These are phyloP conservation scores for Dufourea novaeangliae DNA, from an alignment of 1,140 invertebrate genomes.

Conservation along the genomic window DNA sequence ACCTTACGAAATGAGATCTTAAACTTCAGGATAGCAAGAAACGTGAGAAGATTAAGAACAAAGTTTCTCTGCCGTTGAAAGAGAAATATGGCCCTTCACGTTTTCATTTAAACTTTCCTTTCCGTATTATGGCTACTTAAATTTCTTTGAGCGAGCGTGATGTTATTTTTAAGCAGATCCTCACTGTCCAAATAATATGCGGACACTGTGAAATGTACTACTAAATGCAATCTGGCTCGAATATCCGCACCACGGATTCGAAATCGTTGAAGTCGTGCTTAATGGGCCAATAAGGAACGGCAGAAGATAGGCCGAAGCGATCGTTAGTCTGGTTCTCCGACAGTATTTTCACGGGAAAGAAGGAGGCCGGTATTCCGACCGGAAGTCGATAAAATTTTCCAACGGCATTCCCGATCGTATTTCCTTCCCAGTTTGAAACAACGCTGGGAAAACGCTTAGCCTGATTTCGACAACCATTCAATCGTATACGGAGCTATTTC, in stretches of 20 bases:
- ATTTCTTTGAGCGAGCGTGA: neutral
- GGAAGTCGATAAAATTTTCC: constrained; percentile 20
- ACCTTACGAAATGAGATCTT: neutral
- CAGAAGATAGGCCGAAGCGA: neutral
- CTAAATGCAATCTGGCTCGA: constrained; percentile 27
- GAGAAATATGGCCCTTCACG: too few species aligned
- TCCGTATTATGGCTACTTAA: neutral
- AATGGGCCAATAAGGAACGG: constrained; percentile 19
- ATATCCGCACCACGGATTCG: neutral
- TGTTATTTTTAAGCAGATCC: neutral
- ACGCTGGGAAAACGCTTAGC: constrained; percentile 1
- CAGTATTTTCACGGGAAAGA: constrained; percentile 4
- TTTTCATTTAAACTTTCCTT: neutral
- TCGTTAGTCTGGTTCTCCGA: constrained; percentile 24
- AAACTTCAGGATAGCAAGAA: neutral
- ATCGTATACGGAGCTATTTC: neutral
- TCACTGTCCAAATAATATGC: neutral
- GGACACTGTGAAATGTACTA: neutral
- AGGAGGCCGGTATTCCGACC: neutral
- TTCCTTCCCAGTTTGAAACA: neutral
- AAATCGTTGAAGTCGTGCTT: constrained; percentile 21
- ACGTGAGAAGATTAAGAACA: neutral
- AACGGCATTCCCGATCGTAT: neutral
- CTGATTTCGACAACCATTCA: neutral
- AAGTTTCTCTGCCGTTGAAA: too few species aligned